Conservation (phyloP, 2,888 invertebrate species). For the Pollenia angustigena region DNA sequence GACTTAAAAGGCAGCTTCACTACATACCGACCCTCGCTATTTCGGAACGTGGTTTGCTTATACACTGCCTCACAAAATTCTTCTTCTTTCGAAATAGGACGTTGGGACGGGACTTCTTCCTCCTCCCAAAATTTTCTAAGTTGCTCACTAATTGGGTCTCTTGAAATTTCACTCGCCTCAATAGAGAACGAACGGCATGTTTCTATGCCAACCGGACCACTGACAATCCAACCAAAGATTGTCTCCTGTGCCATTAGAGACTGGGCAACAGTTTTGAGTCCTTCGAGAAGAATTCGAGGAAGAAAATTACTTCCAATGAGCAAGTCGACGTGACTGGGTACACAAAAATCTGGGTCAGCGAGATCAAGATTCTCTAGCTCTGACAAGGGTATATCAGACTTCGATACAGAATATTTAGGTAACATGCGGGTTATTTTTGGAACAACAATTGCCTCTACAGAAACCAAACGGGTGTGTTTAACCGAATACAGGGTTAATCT, state of each 20-base stretch:
- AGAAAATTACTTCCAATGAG: conserved; percentile 48
- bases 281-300: conserved; percentile 21
- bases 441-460: conserved; percentile 21
- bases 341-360: conserved; percentile 39
- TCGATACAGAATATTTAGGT: background rate
- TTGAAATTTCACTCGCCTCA: background rate
- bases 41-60: background rate
- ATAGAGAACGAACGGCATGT: no score
- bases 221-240: no score
- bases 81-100: background rate
- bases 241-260: conserved; percentile 36
- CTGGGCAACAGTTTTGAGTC: conserved; percentile 1
- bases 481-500: conserved; percentile 17
- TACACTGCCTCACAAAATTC: conserved; percentile 34
- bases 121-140: background rate
- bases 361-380: background rate
- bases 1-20: no score
- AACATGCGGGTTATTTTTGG: conserved; percentile 23
- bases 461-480: background rate
- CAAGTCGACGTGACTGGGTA: conserved; percentile 19
- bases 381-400: background rate
- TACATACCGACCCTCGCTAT: no score
- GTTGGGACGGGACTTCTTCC: background rate
- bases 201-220: no score
- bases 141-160: background rate